These are phyloP conservation scores for Pantherophis alleghaniensis DNA, from an alignment of 2,797 vertebrate species.

Conservation along the genomic window DNA sequence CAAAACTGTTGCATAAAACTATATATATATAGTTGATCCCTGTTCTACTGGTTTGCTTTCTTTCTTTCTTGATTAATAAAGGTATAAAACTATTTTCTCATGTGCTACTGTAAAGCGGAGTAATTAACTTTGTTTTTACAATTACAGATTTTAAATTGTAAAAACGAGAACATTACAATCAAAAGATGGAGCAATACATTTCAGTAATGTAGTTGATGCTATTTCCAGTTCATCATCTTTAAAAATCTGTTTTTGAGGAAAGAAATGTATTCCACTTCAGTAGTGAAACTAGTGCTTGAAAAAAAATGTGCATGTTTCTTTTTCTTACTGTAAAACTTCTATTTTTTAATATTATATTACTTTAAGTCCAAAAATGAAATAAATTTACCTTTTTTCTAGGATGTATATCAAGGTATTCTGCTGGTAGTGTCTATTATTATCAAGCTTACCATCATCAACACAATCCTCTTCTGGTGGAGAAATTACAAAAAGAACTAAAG, in stretches of 20 bases:
- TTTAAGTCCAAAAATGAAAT: neutral
- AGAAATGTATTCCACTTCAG: neutral
- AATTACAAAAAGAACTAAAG: slow-evolving; percentile 91
- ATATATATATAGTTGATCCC: neutral
- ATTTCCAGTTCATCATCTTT: neutral
- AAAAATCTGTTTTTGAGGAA: neutral
- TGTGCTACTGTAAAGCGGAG: neutral
- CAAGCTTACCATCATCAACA: slow-evolving; percentile 93
- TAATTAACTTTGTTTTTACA: neutral
- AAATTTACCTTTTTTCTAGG: slow-evolving; percentile 70
- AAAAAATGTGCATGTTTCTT: neutral
- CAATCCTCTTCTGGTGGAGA: slow-evolving; percentile 88
- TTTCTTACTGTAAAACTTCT: neutral
- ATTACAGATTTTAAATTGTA: neutral
- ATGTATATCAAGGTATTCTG: slow-evolving; percentile 95
- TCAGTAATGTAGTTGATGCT: neutral
- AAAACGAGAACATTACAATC: neutral
- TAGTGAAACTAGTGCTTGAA: neutral
- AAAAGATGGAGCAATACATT: neutral
- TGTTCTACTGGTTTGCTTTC: neutral
- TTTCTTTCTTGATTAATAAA: neutral
- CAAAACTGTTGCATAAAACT: no score
- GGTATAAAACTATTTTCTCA: neutral
- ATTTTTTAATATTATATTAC: neutral
- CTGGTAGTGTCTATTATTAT: slow-evolving; percentile 93